Base-by-base conservation (phyloP, 2,113 vertebrate species). In the Rhadina sibilatrix region DNA sequence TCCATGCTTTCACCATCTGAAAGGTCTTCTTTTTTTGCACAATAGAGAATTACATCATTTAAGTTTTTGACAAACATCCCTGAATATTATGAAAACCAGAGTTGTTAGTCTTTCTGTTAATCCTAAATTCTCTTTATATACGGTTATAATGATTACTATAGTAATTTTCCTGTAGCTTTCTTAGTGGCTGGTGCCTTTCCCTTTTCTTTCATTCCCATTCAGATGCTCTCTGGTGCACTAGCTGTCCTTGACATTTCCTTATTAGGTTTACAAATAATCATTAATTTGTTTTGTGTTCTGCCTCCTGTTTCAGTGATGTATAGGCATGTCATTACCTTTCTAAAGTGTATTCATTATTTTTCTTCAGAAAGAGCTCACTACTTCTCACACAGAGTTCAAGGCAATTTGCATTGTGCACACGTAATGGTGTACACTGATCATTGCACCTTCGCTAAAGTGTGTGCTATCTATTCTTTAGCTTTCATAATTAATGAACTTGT, bases 221-320 rank as follows among this genome's bases (percentile, higher is more conserved):
- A 61, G 82, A 59, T 49, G 72, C 50, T 94, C 49, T 27, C 23
- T 85, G 54, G n/a, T 81, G 77, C 80, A 70, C 83, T 60, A 86
- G 68, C 74, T 94, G 93, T 93, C 94, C 96, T 96, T 97, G 96
- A 89, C 89, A 90, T 93, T 95, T 89, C 85, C 81, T 93, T 96
- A 93, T 95, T 94, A 95, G 88, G 61, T 96, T 97, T 96, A 97
- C 94, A 97, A 97, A 97, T 96, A 97, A 94, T 96, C 96, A 95
- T 96, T 96, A 96, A 96, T 97, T 97, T 96, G 83, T 89, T 92
- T 57, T 76, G 87, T 93, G 96, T 79, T 93, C 95, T 96, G 94
- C 88, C 90, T 94, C 95, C 93, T 92, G 80, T 96, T 97, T 94
- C 91, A 82, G 81, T 96, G 94, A 97, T 96, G 87, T 94, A 97